Evolutionary conservation across 1,140 invertebrate species (phyloP), one percentile per base, ranked within the genome.

Genomic region (Drosophila setifemur): DNA sequence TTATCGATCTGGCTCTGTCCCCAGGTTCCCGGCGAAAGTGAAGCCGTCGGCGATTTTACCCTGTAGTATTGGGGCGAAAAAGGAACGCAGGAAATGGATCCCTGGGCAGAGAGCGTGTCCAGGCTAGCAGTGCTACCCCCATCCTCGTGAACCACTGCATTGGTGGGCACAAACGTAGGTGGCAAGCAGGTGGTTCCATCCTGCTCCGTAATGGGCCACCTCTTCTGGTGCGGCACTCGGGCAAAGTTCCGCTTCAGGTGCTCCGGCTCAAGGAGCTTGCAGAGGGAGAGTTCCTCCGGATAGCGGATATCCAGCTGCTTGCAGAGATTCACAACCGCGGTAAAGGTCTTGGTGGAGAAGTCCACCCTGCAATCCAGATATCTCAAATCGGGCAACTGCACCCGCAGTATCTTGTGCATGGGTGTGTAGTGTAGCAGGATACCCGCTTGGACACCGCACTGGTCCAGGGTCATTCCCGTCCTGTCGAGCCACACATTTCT

Each of bases 281-380:
- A 97, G 33, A 99, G 94, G 0, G 98, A 99, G 23, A 99, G 87
- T 91, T 99, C 99, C 92, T 99, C 98, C 4, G 98, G 97, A 91
- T 99, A 97, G 77, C 98, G 92, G 78, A 99, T 98, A 72, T 97
- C 97, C 42, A 99, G 92, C 91, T 99, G 97, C 92, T 98, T 98
- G 92, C 98, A 99, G 0, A 99, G 92, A 78, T 97, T 95, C 16
- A 98, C 94, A 11, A 99, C 97, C 21, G 98, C 95, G 61, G 95
- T 96, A 91, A 99, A 99, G 5, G 98, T 98, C 91, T 98, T 98
- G 6, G 97, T 94, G 3, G 98, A 99, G 92, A 98, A 99, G 91
- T 99, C 97, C 3, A 99, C 96, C 72, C 95, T 94, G 91, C 97
- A 96, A 90, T 99, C 97, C 23, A 99, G 92, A 82, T 96, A 97